Evolutionary conservation across 2,888 invertebrate species (phyloP), one percentile per base, ranked within the genome.

Genomic region (Limnephilus marmoratus): DNA sequence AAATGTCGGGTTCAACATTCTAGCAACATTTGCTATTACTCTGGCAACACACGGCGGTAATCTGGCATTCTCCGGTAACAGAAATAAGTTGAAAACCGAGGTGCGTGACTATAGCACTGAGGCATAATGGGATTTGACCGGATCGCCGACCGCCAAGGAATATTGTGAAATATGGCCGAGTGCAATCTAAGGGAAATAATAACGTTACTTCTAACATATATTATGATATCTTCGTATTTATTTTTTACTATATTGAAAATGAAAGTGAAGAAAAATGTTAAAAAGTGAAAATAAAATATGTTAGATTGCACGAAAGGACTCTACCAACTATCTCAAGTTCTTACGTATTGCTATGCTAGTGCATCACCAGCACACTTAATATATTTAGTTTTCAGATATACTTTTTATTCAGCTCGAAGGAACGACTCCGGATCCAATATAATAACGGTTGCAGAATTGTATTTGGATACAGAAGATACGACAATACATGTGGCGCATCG

Each of bases 61-160:
- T 31, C 83, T 34, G 34, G 83, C 83, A 83, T 24, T 68, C 68
- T n/a, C 4, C 18, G 7, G 34, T 5, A n/a, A 9, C 37, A 34
- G 29, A 83, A 83, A 12, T 83, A 37, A 31, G 34, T 34, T 7
- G 83, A 83, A 37, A 83, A 83, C 9, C 18, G 24, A 37, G 83
- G 24, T 83, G 83, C 83, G 83, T 83, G 83, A 37, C 83, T 24
- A 24, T 18, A 83, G 24, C 37, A 18, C 37, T 37, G 83, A 37
- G 37, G n/a, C 7, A 83, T 83, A 37, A 83, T 18, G 83, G 83
- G 41, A n/a, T 83, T 83, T 83, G 37, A 83, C 37, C 83, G 18
- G 37, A 83, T 83, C 83, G 37, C 31, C 31, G 1, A 31, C 31
- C 31, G 83, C 1, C 37, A 0, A 7, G 83, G 24, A 37, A 37